These are phyloP conservation scores for Cataglyphis altisquamis DNA, from an alignment of 2,888 invertebrate genomes.

Conservation along the genomic window DNA sequence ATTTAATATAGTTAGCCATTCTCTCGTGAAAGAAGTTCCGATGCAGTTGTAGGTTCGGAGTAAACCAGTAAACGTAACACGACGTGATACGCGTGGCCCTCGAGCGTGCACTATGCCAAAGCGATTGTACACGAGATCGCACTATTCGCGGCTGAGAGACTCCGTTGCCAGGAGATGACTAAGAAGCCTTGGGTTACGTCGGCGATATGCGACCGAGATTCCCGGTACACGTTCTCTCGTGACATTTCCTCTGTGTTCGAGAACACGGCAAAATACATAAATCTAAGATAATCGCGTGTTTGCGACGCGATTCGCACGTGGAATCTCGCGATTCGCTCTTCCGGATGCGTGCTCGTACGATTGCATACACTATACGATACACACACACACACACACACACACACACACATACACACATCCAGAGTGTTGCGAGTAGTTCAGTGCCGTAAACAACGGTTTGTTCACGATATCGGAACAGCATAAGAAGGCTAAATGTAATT, in stretches of 20 bases:
- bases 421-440: constrained; percentile 15
- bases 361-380: background rate
- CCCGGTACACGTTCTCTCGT: constrained; percentile 59
- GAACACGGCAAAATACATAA: background rate
- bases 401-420: no score
- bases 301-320: background rate
- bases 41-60: background rate
- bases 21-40: background rate
- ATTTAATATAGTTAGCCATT: background rate
- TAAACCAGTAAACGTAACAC: constrained; percentile 14
- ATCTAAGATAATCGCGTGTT: constrained; percentile 27
- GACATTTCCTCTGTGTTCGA: background rate
- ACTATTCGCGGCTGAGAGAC: constrained; percentile 68
- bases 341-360: background rate
- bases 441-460: background rate
- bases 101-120: constrained; percentile 31
- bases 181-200: constrained; percentile 58
- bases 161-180: constrained; percentile 66
- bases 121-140: constrained; percentile 44
- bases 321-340: constrained; percentile 8
- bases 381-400: no score
- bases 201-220: constrained; percentile 58
- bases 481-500: constrained; percentile 43
- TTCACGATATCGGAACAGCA: constrained; percentile 13
- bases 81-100: constrained; percentile 24